phyloP scores from a whole-genome alignment of 64 coral and sea anemone genomes.

The Pocillopora verrucosa region DNA sequence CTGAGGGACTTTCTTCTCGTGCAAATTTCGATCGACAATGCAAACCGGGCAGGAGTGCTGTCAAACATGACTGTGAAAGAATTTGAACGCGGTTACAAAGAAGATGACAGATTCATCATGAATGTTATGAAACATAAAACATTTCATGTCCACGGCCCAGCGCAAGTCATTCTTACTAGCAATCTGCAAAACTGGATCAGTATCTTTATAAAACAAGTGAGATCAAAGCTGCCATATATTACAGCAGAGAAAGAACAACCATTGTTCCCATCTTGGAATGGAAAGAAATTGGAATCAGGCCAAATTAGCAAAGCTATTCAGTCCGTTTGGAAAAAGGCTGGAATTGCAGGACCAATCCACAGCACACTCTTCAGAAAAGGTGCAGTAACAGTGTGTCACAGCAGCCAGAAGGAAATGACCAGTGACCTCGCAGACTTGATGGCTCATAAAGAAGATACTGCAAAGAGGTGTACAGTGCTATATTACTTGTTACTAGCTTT shows the following conservation, averaged over 20 bases:
- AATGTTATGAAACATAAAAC: constrained; percentile 30
- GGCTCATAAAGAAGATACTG: constrained; percentile 53
- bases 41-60: constrained; percentile 32
- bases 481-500: not conserved
- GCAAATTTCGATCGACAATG: constrained; percentile 11
- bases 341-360: constrained; percentile 20
- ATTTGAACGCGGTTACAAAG: constrained; percentile 12
- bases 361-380: constrained; percentile 57
- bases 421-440: constrained; percentile 46
- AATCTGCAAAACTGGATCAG: constrained; percentile 21
- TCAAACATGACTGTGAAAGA: constrained; percentile 41
- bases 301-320: constrained; percentile 62
- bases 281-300: constrained; percentile 43
- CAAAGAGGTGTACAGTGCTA: not conserved
- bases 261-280: constrained; percentile 65
- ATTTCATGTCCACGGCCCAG: constrained; percentile 27
- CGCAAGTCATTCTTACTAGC: not conserved
- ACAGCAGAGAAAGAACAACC: not conserved
- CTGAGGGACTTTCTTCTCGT: constrained; percentile 36
- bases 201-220: constrained; percentile 20
- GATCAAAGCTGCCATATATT: constrained; percentile 17
- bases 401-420: constrained; percentile 18
- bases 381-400: constrained; percentile 48
- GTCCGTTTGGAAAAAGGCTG: constrained; percentile 56
- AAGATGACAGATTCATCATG: constrained; percentile 23